Conservation (phyloP, 2,797 vertebrate species). For the Trachurus trachurus region DNA sequence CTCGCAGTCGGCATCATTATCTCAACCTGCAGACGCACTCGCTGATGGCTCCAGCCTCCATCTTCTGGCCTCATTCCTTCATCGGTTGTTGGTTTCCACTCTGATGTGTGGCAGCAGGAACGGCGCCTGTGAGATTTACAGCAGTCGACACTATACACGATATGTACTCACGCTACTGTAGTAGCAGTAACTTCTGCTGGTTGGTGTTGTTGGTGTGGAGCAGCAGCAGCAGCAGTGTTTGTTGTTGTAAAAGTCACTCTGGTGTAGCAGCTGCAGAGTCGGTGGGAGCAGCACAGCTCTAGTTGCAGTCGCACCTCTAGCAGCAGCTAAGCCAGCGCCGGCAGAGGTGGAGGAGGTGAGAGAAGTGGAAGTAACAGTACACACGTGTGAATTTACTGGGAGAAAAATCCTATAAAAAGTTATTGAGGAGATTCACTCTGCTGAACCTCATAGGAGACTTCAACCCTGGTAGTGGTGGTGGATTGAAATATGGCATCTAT, state of each 20-base stretch:
- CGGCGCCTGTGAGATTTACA: neutral
- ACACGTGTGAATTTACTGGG: neutral
- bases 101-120: neutral
- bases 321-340: neutral
- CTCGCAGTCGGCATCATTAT: slow-evolving; percentile 7
- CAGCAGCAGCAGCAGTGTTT: neutral
- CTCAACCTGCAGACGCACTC: neutral
- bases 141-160: too few relatives aligned
- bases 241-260: neutral
- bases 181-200: too few relatives aligned
- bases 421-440: neutral
- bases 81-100: neutral
- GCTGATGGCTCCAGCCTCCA: neutral
- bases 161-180: neutral
- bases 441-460: neutral
- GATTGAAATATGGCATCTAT: too few relatives aligned
- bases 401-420: neutral
- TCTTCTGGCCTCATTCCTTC: neutral
- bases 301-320: neutral
- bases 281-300: neutral
- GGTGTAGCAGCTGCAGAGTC: too few relatives aligned
- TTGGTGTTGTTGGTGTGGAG: neutral
- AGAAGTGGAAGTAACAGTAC: neutral
- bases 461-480: too few relatives aligned
- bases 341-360: neutral